These are phyloP conservation scores for Eristalis arbustorum DNA, from an alignment of 2,888 invertebrate species.

Conservation along the genomic window DNA sequence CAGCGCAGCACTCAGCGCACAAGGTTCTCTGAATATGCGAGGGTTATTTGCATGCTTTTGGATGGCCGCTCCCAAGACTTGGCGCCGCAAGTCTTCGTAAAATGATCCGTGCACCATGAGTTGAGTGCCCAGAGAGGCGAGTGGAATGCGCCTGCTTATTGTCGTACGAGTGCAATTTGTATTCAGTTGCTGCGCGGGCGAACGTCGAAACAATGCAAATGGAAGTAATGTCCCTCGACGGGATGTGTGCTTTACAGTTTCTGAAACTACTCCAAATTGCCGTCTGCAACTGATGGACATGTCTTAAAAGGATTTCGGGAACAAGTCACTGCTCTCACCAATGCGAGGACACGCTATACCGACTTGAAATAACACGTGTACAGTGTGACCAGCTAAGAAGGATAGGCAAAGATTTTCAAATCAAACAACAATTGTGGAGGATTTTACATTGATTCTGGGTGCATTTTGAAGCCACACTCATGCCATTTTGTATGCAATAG, in stretches of 20 bases:
- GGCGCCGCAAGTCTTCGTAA: constrained; percentile 45
- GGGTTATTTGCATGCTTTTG: constrained; percentile 45
- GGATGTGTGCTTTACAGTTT: neutral
- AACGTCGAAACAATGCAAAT: neutral
- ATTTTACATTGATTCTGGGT: too few relatives aligned
- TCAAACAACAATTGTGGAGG: too few relatives aligned
- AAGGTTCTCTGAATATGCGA: neutral
- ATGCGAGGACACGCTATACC: too few relatives aligned
- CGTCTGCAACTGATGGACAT: neutral
- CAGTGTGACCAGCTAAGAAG: too few relatives aligned
- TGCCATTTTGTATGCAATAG: too few relatives aligned
- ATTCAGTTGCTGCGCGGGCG: neutral
- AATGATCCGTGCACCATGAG: constrained; percentile 40
- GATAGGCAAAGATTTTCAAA: too few relatives aligned
- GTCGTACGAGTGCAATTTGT: neutral
- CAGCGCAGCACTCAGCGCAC: neutral
- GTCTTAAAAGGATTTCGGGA: neutral
- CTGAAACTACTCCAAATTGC: neutral
- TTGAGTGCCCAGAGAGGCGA: neutral
- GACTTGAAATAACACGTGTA: too few relatives aligned
- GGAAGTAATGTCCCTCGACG: neutral
- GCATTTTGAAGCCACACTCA: too few relatives aligned
- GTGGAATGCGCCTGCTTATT: neutral
- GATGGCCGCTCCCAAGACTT: neutral
- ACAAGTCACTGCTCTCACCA: too few relatives aligned